Conservation (phyloP, 2,888 invertebrate species). For the Parnassius mnemosyne region DNA sequence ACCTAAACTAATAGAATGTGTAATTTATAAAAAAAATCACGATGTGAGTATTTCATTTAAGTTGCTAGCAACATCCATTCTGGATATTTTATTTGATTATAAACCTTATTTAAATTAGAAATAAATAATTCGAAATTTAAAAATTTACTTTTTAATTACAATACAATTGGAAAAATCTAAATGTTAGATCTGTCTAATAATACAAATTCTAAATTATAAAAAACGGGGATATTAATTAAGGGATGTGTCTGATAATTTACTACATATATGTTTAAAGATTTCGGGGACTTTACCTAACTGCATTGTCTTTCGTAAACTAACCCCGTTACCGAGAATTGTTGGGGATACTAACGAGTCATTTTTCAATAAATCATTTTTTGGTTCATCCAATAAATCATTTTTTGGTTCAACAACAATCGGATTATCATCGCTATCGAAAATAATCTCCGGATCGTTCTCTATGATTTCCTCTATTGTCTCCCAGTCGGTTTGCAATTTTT, state of each 20-base stretch:
- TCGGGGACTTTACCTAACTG: conserved; percentile 52
- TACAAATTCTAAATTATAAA: not conserved
- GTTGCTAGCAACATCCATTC: not conserved
- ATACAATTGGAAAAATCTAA: no score
- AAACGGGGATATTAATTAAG: conserved; percentile 35
- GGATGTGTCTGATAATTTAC: conserved; percentile 48
- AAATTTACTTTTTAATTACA: not conserved
- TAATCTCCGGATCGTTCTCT: conserved; percentile 74
- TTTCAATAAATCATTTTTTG: conserved; percentile 38
- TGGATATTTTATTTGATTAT: not conserved
- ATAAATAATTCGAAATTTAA: not conserved
- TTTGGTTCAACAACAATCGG: conserved; percentile 61
- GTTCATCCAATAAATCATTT: conserved; percentile 41
- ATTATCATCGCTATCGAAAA: conserved; percentile 68
- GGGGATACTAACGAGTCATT: conserved; percentile 35
- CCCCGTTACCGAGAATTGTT: conserved; percentile 34
- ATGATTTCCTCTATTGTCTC: conserved; percentile 69
- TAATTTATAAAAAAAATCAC: not conserved
- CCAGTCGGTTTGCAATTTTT: conserved; percentile 60
- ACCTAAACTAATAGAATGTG: not conserved
- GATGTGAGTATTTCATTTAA: not conserved
- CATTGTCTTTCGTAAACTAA: conserved; percentile 43
- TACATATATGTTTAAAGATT: conserved; percentile 52
- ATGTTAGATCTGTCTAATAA: not conserved
- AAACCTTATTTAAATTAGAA: not conserved